Evolutionary conservation across 2,888 invertebrate genomes (phyloP).

Genomic region (Amphipoea lucens): DNA sequence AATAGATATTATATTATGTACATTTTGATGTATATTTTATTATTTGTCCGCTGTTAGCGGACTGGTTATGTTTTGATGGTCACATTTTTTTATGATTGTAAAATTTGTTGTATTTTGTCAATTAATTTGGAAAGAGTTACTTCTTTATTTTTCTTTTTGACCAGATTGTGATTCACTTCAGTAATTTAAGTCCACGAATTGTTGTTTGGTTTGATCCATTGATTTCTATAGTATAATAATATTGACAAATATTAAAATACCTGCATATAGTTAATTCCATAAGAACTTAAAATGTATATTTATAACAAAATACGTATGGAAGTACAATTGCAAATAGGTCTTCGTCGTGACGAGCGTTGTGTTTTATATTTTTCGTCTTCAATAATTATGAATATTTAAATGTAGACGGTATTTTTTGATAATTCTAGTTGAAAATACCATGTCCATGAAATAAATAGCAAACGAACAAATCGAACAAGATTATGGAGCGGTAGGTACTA

Average conservation of each 20-base stretch:
- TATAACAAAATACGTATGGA: conserved; percentile 90
- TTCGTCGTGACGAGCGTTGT: conserved; percentile 79
- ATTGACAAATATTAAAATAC: conserved; percentile 76
- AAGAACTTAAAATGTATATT: conserved; percentile 83
- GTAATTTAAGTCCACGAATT: conserved; percentile 80
- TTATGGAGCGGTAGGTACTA: conserved; percentile 75
- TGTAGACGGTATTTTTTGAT: conserved; percentile 86
- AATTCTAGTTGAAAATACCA: conserved; percentile 83
- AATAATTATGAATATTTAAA: conserved; percentile 78
- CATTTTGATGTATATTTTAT: conserved; percentile 91
- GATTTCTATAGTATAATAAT: conserved; percentile 76
- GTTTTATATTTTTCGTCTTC: conserved; percentile 81
- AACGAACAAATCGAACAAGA: conserved; percentile 76
- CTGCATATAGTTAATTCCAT: conserved; percentile 81
- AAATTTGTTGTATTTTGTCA: conserved; percentile 89
- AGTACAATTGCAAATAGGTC: conserved; percentile 88
- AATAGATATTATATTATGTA: conserved; percentile 90
- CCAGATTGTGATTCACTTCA: conserved; percentile 82
- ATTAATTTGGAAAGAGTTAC: conserved; percentile 83
- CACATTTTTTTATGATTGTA: conserved; percentile 87
- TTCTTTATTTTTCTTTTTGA: conserved; percentile 79
- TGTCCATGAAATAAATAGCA: conserved; percentile 85
- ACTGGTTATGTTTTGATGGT: conserved; percentile 87
- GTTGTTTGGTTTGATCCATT: conserved; percentile 80
- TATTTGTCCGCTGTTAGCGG: conserved; percentile 87